Percentiles rank a stretch among this genome's conserved stretches.
Evolutionary conservation across 2,113 vertebrate species (phyloP).

Genomic region (Saimiri boliviensis): DNA sequence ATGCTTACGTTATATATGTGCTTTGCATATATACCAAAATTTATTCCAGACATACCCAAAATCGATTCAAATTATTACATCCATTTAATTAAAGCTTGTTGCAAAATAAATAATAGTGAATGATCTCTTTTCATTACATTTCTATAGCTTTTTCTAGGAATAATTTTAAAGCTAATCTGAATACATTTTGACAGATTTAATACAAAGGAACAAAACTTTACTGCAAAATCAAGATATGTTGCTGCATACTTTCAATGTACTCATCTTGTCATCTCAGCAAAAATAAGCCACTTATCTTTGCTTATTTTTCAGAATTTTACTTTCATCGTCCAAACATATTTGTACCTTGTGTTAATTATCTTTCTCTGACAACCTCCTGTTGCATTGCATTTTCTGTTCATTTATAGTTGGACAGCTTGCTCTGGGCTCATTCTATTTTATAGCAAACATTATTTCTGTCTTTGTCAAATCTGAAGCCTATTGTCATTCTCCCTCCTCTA

Average conservation of each 20-base stretch:
- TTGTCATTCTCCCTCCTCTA: neutral
- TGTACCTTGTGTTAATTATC: neutral
- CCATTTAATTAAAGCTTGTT: neutral
- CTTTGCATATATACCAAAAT: neutral
- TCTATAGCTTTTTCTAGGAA: neutral
- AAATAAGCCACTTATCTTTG: neutral
- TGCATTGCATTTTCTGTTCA: neutral
- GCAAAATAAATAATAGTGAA: conserved; percentile 27
- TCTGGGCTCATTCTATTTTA: neutral
- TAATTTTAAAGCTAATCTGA: conserved; percentile 46
- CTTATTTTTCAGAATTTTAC: conserved; percentile 27
- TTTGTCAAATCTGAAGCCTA: neutral
- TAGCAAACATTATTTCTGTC: neutral
- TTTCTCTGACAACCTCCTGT: neutral
- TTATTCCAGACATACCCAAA: neutral
- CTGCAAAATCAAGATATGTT: neutral
- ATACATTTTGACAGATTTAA: conserved; percentile 13
- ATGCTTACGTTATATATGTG: neutral
- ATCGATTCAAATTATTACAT: neutral
- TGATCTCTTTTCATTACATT: neutral
- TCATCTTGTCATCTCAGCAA: neutral
- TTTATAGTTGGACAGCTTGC: neutral
- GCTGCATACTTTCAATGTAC: neutral
- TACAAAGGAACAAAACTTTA: neutral
- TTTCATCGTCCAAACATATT: conserved; percentile 12